Base-by-base conservation (phyloP, 2,888 invertebrate species). In the Theretra japonica region DNA sequence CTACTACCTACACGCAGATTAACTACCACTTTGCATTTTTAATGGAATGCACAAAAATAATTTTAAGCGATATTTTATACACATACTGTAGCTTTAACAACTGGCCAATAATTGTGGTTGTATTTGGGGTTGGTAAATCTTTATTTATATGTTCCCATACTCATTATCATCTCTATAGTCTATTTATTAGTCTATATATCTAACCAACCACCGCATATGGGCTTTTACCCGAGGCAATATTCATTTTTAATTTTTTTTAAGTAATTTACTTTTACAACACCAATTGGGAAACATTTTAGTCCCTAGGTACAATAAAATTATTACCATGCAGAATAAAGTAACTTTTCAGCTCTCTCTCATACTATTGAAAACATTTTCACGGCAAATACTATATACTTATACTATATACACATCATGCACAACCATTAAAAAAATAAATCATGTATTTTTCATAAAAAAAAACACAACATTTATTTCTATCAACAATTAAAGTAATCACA, bases 321-420 rank as follows among this genome's bases (percentile, higher is more conserved):
- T 7, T 25, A 23, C 28, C 50, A 53, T 69, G 56, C 28, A 53
- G n/a, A 19, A 28, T 25, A 69, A 56, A 69, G 28, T n/a, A 28
- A 69, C 15, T 53, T n/a, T 50, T 28, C 30, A 2, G 2, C 2
- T 25, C 68, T 7, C 48, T 48, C 23, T 23, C 65, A 65, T 41
- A 65, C 65, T 65, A 65, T 65, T 23, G 2, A 21, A 41, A 41
- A 41, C 62, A 1, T 59, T 28, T 17, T 41, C 41, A 65, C 65
- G 23, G 6, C 41, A 41, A 41, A 23, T 65, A 62, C 41, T n/a
- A n/a, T n/a, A n/a, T n/a, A n/a, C n/a, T n/a, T n/a, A 17, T 65
- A 65, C 48, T 48, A 48, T 65, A 65, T 65, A 65, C 65, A 65
- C 65, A 21, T 8, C 62, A 65, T 80, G 71, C 70, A 73, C 59